Percentiles rank a stretch among this genome's conserved stretches.
Evolutionary conservation across 2,797 vertebrate genomes (phyloP).

Genomic region (Naso thynnoides): DNA sequence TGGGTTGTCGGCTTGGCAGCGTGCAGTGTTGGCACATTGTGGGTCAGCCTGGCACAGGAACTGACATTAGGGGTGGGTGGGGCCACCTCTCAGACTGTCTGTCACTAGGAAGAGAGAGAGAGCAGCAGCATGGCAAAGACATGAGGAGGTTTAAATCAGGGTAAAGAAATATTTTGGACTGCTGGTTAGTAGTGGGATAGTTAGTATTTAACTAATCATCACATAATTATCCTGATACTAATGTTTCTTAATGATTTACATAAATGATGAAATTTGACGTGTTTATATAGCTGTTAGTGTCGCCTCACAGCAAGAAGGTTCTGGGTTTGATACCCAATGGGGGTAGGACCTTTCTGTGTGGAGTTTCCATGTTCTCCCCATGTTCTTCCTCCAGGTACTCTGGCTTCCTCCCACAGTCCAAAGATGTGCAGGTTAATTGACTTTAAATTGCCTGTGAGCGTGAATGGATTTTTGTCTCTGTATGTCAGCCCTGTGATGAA

Average conservation of each 20-base stretch:
- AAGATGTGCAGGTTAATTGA: no score
- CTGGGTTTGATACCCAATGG: no score
- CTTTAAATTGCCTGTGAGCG: no score
- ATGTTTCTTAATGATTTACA: neutral
- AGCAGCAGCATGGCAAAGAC: slow-evolving; percentile 24
- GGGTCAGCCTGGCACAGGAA: slow-evolving; percentile 60
- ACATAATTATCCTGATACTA: neutral
- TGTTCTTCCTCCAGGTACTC: no score
- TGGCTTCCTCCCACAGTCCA: no score
- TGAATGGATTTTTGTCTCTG: no score
- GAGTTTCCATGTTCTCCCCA: no score
- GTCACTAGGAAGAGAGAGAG: slow-evolving; percentile 32
- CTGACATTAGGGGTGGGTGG: slow-evolving; percentile 58
- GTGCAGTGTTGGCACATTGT: slow-evolving; percentile 48
- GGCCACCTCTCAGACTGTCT: slow-evolving; percentile 35
- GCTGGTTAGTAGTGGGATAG: neutral
- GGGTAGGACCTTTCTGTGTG: no score
- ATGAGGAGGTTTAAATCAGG: slow-evolving; percentile 23
- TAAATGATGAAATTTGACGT: neutral
- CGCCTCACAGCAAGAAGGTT: no score
- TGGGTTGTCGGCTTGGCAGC: slow-evolving; percentile 60
- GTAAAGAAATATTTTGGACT: neutral
- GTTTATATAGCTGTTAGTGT: no score
- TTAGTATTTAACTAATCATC: neutral
- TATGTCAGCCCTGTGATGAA: no score